Conservation (phyloP, 2,888 invertebrate species). For the Acleris sparsana region DNA sequence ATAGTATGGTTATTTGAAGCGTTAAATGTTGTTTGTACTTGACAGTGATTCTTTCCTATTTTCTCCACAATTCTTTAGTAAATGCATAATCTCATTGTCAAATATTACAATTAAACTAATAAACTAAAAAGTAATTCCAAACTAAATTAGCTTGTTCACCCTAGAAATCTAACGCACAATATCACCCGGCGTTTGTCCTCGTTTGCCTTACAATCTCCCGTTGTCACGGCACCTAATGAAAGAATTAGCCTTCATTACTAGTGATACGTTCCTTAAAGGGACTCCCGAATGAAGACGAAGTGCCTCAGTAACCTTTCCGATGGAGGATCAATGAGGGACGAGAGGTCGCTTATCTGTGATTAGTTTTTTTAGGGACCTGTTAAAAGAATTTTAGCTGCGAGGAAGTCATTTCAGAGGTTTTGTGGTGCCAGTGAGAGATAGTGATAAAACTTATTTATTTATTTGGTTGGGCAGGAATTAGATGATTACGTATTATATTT, state of each 20-base stretch:
- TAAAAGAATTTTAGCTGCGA: neutral
- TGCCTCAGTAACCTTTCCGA: conserved; percentile 74
- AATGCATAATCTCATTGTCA: no score
- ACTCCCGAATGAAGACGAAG: conserved; percentile 80
- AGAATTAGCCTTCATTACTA: conserved; percentile 83
- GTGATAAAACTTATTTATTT: no score
- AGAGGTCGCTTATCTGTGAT: conserved; percentile 72
- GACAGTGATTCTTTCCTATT: no score
- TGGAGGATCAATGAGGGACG: conserved; percentile 67
- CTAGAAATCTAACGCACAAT: conserved; percentile 25
- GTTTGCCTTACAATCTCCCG: conserved; percentile 73
- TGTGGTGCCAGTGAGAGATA: no score
- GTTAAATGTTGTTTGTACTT: no score
- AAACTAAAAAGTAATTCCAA: conserved; percentile 2
- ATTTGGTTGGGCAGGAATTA: no score
- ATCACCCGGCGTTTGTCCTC: conserved; percentile 62
- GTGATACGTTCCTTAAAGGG: conserved; percentile 82
- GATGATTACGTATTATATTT: no score
- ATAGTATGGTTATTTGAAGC: no score
- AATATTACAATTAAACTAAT: neutral
- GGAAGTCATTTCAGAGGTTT: neutral
- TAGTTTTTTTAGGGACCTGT: conserved; percentile 63
- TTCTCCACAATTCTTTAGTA: no score
- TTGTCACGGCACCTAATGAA: conserved; percentile 82
- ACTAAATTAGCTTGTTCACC: neutral